A percentile compares a stretch with the other conserved stretches of the same genome.
These are phyloP conservation scores for Aelia acuminata DNA, from an alignment of 2,888 invertebrate genomes.

Conservation along the genomic window DNA sequence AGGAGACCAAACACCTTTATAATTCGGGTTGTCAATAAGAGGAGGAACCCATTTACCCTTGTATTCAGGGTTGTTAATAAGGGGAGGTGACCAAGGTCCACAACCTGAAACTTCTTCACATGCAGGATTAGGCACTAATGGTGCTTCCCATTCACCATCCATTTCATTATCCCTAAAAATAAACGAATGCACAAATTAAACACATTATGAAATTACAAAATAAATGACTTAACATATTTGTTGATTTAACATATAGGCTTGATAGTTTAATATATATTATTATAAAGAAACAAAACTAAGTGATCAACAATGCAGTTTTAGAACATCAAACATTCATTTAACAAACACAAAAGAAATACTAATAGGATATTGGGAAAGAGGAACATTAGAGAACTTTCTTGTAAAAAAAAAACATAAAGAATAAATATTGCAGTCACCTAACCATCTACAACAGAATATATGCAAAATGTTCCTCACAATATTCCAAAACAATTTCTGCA, in stretches of 20 bases:
- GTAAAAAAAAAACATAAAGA: too few species aligned
- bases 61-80: slow-evolving; percentile 89
- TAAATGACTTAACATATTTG: not conserved
- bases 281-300: too few species aligned
- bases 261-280: not conserved
- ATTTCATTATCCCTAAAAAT: slow-evolving; percentile 88
- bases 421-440: too few species aligned
- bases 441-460: too few species aligned
- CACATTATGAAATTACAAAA: not conserved
- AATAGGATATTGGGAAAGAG: too few species aligned
- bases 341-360: too few species aligned
- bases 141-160: slow-evolving; percentile 99
- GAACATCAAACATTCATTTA: too few species aligned
- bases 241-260: not conserved
- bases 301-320: too few species aligned
- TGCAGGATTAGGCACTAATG: slow-evolving; percentile 89
- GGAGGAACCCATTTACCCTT: slow-evolving; percentile 95
- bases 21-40: slow-evolving; percentile 91
- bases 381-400: too few species aligned
- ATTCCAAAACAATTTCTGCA: too few species aligned
- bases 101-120: slow-evolving; percentile 89
- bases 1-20: slow-evolving; percentile 95
- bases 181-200: slow-evolving; percentile 19
- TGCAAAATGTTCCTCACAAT: too few species aligned
- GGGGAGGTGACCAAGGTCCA: slow-evolving; percentile 89